Percentiles rank a stretch among this genome's conserved stretches.
These are phyloP conservation scores for Hippopotamus amphibius DNA, from an alignment of 2,113 vertebrate genomes.

Conservation along the genomic window DNA sequence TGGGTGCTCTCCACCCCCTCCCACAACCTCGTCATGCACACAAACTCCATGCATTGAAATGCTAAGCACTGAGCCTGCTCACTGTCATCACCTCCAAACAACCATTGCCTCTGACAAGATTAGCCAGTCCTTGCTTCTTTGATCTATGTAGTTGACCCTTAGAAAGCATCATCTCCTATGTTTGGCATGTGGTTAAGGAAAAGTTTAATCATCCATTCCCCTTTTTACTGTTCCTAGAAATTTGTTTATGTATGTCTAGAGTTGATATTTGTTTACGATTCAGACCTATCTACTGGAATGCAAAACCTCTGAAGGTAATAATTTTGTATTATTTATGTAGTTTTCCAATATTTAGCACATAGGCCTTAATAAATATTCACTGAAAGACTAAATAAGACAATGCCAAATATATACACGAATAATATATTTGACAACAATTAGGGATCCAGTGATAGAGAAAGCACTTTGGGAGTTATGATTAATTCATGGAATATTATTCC, in stretches of 20 bases:
- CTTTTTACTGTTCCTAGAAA: background rate
- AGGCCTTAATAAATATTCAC: background rate
- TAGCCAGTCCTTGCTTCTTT: background rate
- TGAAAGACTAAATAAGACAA: background rate
- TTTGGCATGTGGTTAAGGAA: background rate
- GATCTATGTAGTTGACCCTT: background rate
- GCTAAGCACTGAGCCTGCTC: background rate
- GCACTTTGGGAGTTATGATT: background rate
- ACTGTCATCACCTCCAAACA: background rate
- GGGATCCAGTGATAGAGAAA: background rate
- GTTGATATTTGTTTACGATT: background rate
- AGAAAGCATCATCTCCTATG: background rate
- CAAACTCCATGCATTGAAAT: background rate
- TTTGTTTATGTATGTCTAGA: background rate
- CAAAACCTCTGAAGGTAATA: background rate
- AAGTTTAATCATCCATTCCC: background rate
- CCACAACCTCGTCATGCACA: accelerated
- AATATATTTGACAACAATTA: background rate
- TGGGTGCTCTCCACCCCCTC: accelerated
- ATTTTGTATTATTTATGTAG: background rate
- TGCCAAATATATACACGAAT: background rate
- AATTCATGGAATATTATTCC: background rate
- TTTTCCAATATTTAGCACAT: background rate
- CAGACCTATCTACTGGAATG: background rate
- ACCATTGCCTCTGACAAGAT: background rate